Conservation (phyloP, 2,797 vertebrate genomes). For the Pempheris klunzingeri region DNA sequence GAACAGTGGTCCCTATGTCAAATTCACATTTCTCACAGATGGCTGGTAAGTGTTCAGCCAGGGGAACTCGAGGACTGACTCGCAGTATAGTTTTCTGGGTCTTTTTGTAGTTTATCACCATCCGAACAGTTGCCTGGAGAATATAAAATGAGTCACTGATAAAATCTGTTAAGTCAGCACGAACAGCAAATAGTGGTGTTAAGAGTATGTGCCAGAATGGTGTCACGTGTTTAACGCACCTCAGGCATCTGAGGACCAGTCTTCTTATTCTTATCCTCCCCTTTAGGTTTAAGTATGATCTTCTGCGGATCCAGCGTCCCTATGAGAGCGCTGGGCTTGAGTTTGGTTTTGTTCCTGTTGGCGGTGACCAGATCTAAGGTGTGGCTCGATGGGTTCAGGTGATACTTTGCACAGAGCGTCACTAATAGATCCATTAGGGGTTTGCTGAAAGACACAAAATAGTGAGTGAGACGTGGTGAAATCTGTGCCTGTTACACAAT, state of each 20-base stretch:
- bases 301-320: conserved; percentile 93
- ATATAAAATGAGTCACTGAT: conserved; percentile 31
- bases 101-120: conserved; percentile 97
- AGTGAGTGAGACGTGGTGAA: too few relatives aligned
- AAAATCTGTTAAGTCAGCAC: not conserved
- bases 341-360: conserved; percentile 91
- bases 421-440: conserved; percentile 96
- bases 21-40: conserved; percentile 98
- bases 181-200: not conserved
- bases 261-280: conserved; percentile 91
- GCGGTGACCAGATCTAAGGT: conserved; percentile 92
- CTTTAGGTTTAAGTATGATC: conserved; percentile 93
- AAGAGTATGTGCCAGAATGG: not conserved
- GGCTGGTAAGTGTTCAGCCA: conserved; percentile 88
- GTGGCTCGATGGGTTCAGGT: conserved; percentile 94
- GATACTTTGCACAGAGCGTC: conserved; percentile 94
- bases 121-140: conserved; percentile 93
- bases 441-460: conserved; percentile 87
- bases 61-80: conserved; percentile 90
- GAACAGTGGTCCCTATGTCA: conserved; percentile 87
- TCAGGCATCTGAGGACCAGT: conserved; percentile 91
- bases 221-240: conserved; percentile 77
- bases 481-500: not conserved
- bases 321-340: conserved; percentile 94
- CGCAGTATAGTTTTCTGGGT: conserved; percentile 96